phyloP scores from a whole-genome alignment of 2,797 vertebrate genomes.

The Propithecus perrieri region DNA sequence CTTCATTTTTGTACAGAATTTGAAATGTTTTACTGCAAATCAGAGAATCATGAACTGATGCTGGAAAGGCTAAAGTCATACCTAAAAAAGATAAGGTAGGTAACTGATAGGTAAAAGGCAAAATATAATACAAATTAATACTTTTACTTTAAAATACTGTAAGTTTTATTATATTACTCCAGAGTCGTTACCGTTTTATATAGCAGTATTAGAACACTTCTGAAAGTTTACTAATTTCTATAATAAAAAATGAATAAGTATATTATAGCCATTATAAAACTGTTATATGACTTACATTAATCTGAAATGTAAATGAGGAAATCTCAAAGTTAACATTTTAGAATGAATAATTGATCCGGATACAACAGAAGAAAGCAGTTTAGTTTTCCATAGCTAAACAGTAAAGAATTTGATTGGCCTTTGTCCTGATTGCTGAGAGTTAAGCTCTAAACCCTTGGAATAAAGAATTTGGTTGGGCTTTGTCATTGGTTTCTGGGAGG shows the following conservation, averaged over 20 bases:
- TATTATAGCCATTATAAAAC: neutral
- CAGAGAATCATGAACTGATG: constrained; percentile 93
- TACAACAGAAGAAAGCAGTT: neutral
- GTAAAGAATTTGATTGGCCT: neutral
- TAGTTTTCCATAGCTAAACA: neutral
- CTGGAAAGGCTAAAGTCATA: constrained; percentile 95
- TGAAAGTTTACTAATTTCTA: constrained; percentile 41
- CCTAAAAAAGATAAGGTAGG: constrained; percentile 85
- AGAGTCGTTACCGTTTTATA: neutral
- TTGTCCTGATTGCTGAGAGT: neutral
- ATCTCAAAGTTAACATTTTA: neutral
- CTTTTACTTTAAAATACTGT: neutral
- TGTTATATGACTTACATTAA: neutral
- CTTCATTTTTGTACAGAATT: constrained; percentile 99
- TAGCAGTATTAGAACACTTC: neutral
- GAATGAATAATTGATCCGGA: neutral
- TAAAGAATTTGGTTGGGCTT: neutral
- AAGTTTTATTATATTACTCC: neutral
- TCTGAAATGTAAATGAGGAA: constrained; percentile 20
- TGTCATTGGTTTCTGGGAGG: neutral
- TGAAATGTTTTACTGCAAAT: constrained; percentile 99
- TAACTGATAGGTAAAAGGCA: constrained; percentile 54
- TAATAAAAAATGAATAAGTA: constrained; percentile 1
- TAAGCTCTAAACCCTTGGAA: neutral
- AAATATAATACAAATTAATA: constrained; percentile 2